These are phyloP conservation scores for Mergus octosetaceus DNA, from an alignment of 2,797 vertebrate genomes.

Conservation along the genomic window DNA sequence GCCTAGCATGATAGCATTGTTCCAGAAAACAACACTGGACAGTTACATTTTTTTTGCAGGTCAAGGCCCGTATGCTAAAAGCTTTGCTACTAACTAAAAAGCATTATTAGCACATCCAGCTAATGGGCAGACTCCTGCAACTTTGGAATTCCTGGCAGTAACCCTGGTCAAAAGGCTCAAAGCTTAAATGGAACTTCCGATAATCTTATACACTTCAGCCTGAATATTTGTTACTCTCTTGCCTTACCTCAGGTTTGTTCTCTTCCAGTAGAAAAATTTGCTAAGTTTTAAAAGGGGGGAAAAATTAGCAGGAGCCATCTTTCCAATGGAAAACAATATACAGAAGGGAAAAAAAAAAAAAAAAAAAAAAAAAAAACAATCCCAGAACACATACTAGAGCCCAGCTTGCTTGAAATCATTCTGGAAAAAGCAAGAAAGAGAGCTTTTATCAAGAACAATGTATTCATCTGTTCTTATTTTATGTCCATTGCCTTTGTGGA, in stretches of 20 bases:
- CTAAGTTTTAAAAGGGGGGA: not conserved
- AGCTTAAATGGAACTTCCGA: not conserved
- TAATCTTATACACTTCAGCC: not conserved
- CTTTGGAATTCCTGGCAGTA: not conserved
- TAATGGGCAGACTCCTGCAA: not conserved
- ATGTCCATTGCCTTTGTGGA: not conserved
- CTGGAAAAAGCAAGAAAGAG: not conserved
- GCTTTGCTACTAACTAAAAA: not conserved
- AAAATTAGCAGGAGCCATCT: not conserved
- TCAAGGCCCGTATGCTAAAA: not conserved
- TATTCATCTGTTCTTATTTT: not conserved
- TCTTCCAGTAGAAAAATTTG: not conserved
- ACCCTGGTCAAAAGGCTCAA: not conserved
- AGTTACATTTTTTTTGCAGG: not conserved
- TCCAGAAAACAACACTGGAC: not conserved
- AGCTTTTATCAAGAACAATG: not conserved
- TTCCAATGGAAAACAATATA: not conserved
- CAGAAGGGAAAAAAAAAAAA: not conserved
- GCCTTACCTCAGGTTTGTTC: not conserved
- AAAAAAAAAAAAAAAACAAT: not conserved
- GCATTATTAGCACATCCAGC: not conserved
- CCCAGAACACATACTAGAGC: not conserved
- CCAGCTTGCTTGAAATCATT: not conserved
- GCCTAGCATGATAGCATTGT: not conserved
- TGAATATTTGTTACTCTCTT: not conserved